Percentiles rank a stretch among this genome's conserved stretches.
Conservation (phyloP, 2,797 vertebrate species). For the Alosa sapidissima region DNA sequence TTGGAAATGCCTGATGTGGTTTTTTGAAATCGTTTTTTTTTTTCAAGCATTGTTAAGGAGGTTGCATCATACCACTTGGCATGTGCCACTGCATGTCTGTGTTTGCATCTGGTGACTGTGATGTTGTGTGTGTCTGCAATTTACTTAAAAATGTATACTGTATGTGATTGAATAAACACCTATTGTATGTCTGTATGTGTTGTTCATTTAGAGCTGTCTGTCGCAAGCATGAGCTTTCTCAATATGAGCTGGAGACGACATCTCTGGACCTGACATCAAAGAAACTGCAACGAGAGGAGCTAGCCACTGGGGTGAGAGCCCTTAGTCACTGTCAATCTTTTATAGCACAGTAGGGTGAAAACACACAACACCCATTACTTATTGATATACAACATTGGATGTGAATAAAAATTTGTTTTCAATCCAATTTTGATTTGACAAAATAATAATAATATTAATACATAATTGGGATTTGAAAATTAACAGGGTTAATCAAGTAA, state of each 20-base stretch:
- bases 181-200: conserved; percentile 24
- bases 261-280: conserved; percentile 87
- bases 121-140: neutral
- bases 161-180: neutral
- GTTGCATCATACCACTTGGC: neutral
- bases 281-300: conserved; percentile 93
- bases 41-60: neutral
- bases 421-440: too few relatives aligned
- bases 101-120: neutral
- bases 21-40: too few relatives aligned
- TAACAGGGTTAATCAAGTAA: too few relatives aligned
- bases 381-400: too few relatives aligned
- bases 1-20: neutral
- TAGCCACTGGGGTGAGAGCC: conserved; percentile 87
- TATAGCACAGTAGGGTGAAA: too few relatives aligned
- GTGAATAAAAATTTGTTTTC: too few relatives aligned
- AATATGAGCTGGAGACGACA: conserved; percentile 91
- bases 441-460: too few relatives aligned
- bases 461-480: too few relatives aligned
- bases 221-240: conserved; percentile 92
- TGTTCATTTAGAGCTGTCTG: conserved; percentile 82
- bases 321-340: neutral
- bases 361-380: neutral
- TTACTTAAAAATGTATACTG: neutral
- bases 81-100: neutral